These are phyloP conservation scores for Bolborhynchus lineola DNA, from an alignment of 2,113 vertebrate genomes.

Conservation along the genomic window DNA sequence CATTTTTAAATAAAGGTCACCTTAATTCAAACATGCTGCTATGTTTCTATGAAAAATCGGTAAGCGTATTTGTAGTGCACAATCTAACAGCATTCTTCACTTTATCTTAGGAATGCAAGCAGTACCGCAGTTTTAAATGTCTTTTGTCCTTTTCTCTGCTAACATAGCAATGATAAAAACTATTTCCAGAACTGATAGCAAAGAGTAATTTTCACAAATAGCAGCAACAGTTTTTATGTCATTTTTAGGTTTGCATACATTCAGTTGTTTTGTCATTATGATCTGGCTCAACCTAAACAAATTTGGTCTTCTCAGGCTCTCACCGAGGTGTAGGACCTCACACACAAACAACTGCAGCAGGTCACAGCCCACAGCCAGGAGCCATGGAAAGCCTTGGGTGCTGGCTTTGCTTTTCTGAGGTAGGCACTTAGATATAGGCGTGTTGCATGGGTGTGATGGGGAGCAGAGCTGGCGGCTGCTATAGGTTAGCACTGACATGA, in stretches of 20 bases:
- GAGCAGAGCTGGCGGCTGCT: neutral
- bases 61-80: neutral
- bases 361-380: neutral
- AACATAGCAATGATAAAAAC: neutral
- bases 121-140: neutral
- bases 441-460: neutral
- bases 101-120: neutral
- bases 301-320: rapidly evolving
- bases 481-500: neutral
- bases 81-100: neutral
- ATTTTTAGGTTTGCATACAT: neutral
- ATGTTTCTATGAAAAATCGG: neutral
- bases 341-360: rapidly evolving
- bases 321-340: neutral
- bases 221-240: neutral
- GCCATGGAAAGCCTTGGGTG: neutral
- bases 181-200: neutral
- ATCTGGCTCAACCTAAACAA: neutral
- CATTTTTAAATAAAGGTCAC: neutral
- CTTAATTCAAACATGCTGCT: neutral
- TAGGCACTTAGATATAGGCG: neutral
- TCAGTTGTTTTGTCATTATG: neutral
- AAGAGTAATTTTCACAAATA: neutral
- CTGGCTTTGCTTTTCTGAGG: neutral
- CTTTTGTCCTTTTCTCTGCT: neutral